These are phyloP conservation scores for Hyalella azteca DNA, from an alignment of 2,888 invertebrate species.

Conservation along the genomic window DNA sequence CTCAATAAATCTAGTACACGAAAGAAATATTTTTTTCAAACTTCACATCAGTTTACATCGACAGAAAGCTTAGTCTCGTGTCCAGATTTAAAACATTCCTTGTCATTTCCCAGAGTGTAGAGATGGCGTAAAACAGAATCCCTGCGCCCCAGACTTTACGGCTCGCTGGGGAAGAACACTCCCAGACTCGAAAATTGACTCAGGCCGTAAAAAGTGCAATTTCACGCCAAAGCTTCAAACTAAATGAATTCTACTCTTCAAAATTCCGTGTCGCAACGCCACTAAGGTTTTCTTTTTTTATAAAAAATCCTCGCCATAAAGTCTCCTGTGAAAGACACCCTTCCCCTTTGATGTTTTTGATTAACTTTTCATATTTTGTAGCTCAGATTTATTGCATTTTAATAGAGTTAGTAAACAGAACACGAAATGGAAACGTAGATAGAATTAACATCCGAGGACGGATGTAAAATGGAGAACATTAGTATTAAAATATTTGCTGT, in stretches of 20 bases:
- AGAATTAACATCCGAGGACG: neutral
- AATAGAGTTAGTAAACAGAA: too few species aligned
- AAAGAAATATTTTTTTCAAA: too few species aligned
- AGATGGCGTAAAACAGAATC: too few species aligned
- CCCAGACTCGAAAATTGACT: slow-evolving; percentile 17
- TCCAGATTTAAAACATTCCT: too few species aligned
- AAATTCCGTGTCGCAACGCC: neutral
- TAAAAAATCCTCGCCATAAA: neutral
- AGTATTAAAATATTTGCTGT: too few species aligned
- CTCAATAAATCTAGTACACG: too few species aligned
- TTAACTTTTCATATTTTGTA: neutral
- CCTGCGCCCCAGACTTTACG: too few species aligned
- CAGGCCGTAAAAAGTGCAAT: neutral
- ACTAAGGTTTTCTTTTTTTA: neutral
- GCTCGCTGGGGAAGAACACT: neutral
- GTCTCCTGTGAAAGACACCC: neutral
- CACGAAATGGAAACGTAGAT: neutral
- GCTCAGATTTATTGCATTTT: neutral
- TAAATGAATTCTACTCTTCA: neutral
- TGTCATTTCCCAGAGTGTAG: too few species aligned
- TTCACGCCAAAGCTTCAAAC: slow-evolving; percentile 17
- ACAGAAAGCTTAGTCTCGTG: too few species aligned
- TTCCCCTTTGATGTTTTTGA: neutral
- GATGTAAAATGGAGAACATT: too few species aligned
- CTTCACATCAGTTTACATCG: too few species aligned